A percentile compares a stretch with the other conserved stretches of the same genome.
Conservation (phyloP, 2,888 invertebrate species). For the Parnassius orleans region DNA sequence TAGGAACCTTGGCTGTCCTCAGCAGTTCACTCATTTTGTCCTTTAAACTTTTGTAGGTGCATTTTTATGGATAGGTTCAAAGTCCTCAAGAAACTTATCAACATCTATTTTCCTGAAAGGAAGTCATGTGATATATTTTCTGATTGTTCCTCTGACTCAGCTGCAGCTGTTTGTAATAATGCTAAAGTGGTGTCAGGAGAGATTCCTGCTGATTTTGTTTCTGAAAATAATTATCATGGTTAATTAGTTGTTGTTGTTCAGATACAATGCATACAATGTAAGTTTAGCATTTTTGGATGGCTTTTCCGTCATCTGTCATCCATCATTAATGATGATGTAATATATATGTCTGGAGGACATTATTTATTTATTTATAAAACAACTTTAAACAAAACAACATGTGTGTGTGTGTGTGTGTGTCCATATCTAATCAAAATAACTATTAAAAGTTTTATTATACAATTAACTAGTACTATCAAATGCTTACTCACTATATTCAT, state of each 20-base stretch:
- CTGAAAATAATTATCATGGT: constrained; percentile 65
- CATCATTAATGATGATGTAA: too few relatives aligned
- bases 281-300: too few relatives aligned
- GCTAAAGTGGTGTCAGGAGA: constrained; percentile 93
- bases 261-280: too few relatives aligned
- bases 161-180: constrained; percentile 93
- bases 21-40: constrained; percentile 94
- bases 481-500: constrained; percentile 85
- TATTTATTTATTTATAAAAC: too few relatives aligned
- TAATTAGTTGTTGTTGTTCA: too few relatives aligned
- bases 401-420: too few relatives aligned
- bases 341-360: too few relatives aligned
- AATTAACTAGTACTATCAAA: too few relatives aligned
- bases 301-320: too few relatives aligned
- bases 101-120: constrained; percentile 84
- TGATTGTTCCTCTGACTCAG: constrained; percentile 95
- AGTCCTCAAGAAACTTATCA: constrained; percentile 93
- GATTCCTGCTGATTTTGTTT: constrained; percentile 87
- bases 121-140: constrained; percentile 92
- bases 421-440: too few relatives aligned
- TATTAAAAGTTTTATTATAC: too few relatives aligned
- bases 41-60: constrained; percentile 90
- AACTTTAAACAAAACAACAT: too few relatives aligned
- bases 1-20: constrained; percentile 57
- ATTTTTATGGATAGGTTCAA: constrained; percentile 84